These are phyloP conservation scores for Hippocampus abdominalis DNA, from an alignment of 2,113 vertebrate species.

Conservation along the genomic window DNA sequence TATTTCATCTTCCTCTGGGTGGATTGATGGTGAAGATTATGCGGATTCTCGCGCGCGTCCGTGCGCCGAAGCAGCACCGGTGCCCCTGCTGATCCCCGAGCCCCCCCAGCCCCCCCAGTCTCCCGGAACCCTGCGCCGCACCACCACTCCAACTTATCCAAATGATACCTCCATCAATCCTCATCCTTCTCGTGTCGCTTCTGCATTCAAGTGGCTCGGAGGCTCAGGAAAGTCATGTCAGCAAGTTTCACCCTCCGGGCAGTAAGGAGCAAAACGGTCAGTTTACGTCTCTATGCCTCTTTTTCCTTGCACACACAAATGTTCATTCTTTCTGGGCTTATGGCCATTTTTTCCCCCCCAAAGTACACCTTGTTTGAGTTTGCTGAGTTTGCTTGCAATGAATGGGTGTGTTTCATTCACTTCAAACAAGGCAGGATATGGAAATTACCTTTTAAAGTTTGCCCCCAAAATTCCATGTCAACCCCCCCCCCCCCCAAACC, in stretches of 20 bases:
- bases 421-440: constrained; percentile 77
- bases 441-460: constrained; percentile 87
- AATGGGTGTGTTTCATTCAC: constrained; percentile 76
- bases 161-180: constrained; percentile 90
- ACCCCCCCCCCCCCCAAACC: constrained; percentile 73
- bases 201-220: constrained; percentile 80
- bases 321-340: constrained; percentile 22
- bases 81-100: constrained; percentile 77
- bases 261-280: constrained; percentile 93
- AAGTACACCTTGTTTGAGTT: constrained; percentile 49
- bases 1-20: constrained; percentile 42
- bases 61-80: constrained; percentile 75
- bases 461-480: constrained; percentile 78
- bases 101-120: constrained; percentile 69
- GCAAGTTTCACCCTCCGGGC: constrained; percentile 82
- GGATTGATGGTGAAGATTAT: constrained; percentile 83
- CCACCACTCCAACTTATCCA: constrained; percentile 76
- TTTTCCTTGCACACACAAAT: not conserved
- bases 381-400: constrained; percentile 56
- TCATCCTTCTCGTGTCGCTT: constrained; percentile 84
- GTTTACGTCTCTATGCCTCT: constrained; percentile 16
- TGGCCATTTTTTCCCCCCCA: constrained; percentile 4
- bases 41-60: constrained; percentile 82
- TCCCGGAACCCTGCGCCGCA: constrained; percentile 73
- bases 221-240: constrained; percentile 85